phyloP scores from a whole-genome alignment of 2,888 invertebrate species.

The Tinea pellionella region DNA sequence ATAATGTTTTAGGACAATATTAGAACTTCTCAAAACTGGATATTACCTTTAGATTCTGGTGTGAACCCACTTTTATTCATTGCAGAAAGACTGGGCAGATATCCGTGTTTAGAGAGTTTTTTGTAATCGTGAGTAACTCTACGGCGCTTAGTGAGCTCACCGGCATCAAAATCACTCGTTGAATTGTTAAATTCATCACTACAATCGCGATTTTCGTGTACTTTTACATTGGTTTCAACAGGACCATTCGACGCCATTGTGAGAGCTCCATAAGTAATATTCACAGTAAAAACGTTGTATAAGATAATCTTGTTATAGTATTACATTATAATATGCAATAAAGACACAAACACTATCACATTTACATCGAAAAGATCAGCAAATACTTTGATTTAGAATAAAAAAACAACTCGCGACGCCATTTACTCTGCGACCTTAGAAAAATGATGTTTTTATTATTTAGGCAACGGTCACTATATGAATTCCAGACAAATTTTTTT shows the following conservation, averaged over 20 bases:
- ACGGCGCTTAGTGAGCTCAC: conserved; percentile 53
- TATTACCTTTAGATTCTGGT: conserved; percentile 50
- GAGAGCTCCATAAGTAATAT: conserved; percentile 18
- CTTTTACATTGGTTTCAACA: conserved; percentile 57
- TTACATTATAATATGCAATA: not conserved
- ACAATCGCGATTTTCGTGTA: conserved; percentile 49
- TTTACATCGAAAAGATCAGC: conserved; percentile 39
- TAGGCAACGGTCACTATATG: not conserved
- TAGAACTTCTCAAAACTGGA: not conserved
- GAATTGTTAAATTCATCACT: conserved; percentile 37
- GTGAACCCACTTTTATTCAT: conserved; percentile 40
- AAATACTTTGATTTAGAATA: conserved; percentile 43
- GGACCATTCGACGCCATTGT: conserved; percentile 65
- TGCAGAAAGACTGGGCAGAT: conserved; percentile 58
- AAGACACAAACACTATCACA: conserved; percentile 18
- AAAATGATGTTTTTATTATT: conserved; percentile 2
- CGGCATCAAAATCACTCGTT: conserved; percentile 45
- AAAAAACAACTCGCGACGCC: conserved; percentile 68
- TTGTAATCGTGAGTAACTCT: conserved; percentile 54
- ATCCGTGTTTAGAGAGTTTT: conserved; percentile 60
- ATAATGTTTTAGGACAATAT: not conserved
- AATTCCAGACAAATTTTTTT: too few relatives aligned
- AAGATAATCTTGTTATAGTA: not conserved
- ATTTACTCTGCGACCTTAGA: conserved; percentile 33
- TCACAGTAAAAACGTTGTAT: not conserved